Evolutionary conservation across 2,797 vertebrate species (phyloP).

Genomic region (Dendrocincla fuliginosa): DNA sequence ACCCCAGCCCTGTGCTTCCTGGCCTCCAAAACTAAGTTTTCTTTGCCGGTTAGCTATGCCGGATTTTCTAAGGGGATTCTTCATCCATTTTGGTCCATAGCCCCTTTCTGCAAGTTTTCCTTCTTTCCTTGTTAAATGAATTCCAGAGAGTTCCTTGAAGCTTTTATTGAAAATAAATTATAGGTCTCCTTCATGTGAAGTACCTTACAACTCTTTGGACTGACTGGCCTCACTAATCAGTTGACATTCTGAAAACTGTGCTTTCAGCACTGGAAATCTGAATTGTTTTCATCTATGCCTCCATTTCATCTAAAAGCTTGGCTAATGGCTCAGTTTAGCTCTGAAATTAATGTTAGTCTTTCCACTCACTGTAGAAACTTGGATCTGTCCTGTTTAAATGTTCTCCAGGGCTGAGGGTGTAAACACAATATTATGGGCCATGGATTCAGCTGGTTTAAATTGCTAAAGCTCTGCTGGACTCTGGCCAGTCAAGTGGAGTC

Average conservation of each 20-base stretch:
- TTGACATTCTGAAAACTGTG: background rate
- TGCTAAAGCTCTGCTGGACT: slow-evolving; percentile 39
- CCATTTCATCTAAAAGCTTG: background rate
- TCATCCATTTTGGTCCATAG: background rate
- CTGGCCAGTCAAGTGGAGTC: slow-evolving; percentile 16
- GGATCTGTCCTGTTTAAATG: slow-evolving; percentile 45
- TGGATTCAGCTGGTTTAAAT: slow-evolving; percentile 48
- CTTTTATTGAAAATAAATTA: background rate
- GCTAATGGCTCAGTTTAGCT: background rate
- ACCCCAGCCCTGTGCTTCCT: background rate
- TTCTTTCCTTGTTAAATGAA: background rate
- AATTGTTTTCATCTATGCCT: background rate
- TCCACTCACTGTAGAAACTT: slow-evolving; percentile 47
- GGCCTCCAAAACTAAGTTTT: background rate
- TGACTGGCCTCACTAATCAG: background rate
- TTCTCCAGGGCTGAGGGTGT: slow-evolving; percentile 59
- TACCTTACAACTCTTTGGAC: background rate
- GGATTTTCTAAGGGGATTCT: background rate
- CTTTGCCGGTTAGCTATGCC: slow-evolving; percentile 6
- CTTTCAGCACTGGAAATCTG: background rate
- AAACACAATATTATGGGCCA: slow-evolving; percentile 36
- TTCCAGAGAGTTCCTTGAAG: background rate
- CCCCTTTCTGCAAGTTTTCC: background rate
- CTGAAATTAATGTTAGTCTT: slow-evolving; percentile 48
- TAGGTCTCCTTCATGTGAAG: background rate